Evolutionary conservation across 2,888 invertebrate species (phyloP).

Genomic region (Rhagium mordax): DNA sequence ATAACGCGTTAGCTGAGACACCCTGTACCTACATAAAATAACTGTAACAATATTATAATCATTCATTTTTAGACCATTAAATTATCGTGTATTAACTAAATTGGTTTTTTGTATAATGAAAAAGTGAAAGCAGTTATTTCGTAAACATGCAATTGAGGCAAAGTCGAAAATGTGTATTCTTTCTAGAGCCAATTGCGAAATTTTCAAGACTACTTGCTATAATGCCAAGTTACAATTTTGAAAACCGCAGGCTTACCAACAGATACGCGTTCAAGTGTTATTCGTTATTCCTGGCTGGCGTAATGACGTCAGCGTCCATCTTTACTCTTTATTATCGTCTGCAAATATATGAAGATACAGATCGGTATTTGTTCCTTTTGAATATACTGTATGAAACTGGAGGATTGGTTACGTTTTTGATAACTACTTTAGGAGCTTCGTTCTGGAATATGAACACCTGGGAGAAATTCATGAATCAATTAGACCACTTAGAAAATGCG

Average conservation of each 20-base stretch:
- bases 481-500: not conserved
- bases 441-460: slow-evolving; percentile 20
- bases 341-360: not conserved
- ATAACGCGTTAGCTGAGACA: too few species aligned
- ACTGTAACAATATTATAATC: too few species aligned
- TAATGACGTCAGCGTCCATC: not conserved
- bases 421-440: not conserved
- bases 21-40: too few species aligned
- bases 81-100: not conserved
- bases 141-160: too few species aligned
- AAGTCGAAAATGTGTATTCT: not conserved
- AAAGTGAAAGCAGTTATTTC: not conserved
- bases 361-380: not conserved
- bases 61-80: too few species aligned
- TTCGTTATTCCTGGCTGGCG: not conserved
- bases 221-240: too few species aligned
- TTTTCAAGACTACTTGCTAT: not conserved
- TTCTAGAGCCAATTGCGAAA: not conserved
- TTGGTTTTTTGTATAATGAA: not conserved
- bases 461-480: not conserved
- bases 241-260: too few species aligned
- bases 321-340: not conserved
- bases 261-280: not conserved
- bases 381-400: not conserved
- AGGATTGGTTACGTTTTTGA: not conserved